A percentile compares a stretch with the other conserved stretches of the same genome.
phyloP scores from a whole-genome alignment of 2,888 invertebrate species.

The Conchocele bisecta region DNA sequence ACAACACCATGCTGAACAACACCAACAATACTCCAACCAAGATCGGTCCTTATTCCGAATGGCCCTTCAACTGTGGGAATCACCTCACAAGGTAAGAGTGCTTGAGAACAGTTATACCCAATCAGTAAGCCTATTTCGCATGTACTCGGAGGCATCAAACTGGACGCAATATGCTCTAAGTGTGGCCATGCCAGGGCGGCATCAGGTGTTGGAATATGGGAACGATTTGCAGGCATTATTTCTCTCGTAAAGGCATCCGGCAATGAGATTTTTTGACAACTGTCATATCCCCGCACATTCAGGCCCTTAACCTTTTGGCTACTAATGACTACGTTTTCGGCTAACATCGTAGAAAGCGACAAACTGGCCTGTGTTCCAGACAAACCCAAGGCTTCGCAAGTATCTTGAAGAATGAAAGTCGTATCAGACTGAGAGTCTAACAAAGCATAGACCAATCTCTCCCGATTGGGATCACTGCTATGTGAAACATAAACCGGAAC shows the following conservation, averaged over 20 bases:
- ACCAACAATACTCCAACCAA: constrained; percentile 20
- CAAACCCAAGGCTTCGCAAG: constrained; percentile 24
- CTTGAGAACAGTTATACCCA: not conserved
- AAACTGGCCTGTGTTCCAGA: constrained; percentile 22
- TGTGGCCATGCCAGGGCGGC: constrained; percentile 2
- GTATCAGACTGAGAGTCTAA: constrained; percentile 63
- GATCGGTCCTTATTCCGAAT: constrained; percentile 2
- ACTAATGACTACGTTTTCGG: constrained; percentile 17
- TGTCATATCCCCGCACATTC: constrained; percentile 27
- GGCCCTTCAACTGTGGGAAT: not conserved
- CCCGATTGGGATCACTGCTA: constrained; percentile 39
- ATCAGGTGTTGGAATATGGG: constrained; percentile 33
- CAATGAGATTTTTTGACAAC: constrained; percentile 4
- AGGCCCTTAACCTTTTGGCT: constrained; percentile 22
- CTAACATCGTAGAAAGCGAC: constrained; percentile 46
- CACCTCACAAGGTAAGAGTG: not conserved
- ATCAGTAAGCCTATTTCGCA: constrained; percentile 15
- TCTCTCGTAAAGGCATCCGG: constrained; percentile 28
- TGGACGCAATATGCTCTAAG: not conserved
- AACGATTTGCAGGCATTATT: constrained; percentile 36
- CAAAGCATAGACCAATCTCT: constrained; percentile 58
- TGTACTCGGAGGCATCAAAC: constrained; percentile 1
- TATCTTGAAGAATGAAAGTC: constrained; percentile 46
- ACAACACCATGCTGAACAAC: too few relatives aligned
- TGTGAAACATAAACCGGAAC: constrained; percentile 57